A percentile compares a stretch with the other conserved stretches of the same genome.
phyloP scores from a whole-genome alignment of 1,140 invertebrate species.

The Campodea augens region DNA sequence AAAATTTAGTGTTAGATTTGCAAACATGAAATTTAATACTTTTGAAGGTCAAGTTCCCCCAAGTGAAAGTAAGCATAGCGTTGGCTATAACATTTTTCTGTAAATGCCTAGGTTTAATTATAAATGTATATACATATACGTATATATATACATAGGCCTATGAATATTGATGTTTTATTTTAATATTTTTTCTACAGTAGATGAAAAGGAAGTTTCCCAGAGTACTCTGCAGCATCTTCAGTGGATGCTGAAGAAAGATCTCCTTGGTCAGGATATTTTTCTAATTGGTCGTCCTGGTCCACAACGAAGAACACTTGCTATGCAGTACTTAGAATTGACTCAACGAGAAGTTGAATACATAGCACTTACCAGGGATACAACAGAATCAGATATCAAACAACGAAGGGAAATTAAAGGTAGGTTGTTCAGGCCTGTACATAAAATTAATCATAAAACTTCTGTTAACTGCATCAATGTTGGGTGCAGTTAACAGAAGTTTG shows the following conservation, averaged over 20 bases:
- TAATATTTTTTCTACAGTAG: slow-evolving; percentile 21
- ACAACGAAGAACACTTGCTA: slow-evolving; percentile 50
- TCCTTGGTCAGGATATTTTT: slow-evolving; percentile 86
- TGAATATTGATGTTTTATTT: slow-evolving; percentile 8
- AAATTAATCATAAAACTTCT: too few relatives aligned
- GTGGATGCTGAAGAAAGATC: slow-evolving; percentile 91
- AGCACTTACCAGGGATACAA: slow-evolving; percentile 82
- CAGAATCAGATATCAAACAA: slow-evolving; percentile 91
- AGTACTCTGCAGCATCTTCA: slow-evolving; percentile 57
- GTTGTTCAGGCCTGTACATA: too few relatives aligned
- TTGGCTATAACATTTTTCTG: too few relatives aligned
- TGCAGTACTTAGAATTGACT: slow-evolving; percentile 75
- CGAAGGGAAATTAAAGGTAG: slow-evolving; percentile 85
- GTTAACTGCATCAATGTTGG: too few relatives aligned
- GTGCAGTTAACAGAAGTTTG: too few relatives aligned
- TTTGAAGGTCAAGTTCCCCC: slow-evolving; percentile 5
- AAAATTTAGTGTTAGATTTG: too few relatives aligned
- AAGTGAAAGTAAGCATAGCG: too few relatives aligned
- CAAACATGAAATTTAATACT: slow-evolving; percentile 5
- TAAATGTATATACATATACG: slow-evolving; percentile 18
- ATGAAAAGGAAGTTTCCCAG: slow-evolving; percentile 38
- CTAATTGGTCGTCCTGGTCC: slow-evolving; percentile 77
- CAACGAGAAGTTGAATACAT: slow-evolving; percentile 83
- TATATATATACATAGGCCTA: slow-evolving; percentile 9
- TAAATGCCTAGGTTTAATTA: slow-evolving; percentile 11